Evolutionary conservation across 2,888 invertebrate species (phyloP).

Genomic region (Cotesia congregata): DNA sequence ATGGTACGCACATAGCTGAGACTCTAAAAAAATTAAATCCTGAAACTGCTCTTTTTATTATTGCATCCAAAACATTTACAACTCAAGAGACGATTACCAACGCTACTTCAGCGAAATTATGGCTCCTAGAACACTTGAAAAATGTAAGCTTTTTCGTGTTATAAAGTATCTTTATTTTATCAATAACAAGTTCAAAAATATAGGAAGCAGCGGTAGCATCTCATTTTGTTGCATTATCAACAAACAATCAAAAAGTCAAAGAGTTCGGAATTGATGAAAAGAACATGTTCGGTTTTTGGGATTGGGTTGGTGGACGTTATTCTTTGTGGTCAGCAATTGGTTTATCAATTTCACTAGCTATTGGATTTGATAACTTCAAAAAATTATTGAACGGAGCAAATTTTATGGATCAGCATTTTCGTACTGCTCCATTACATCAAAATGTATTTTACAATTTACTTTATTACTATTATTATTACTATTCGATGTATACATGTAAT

Average conservation of each 20-base stretch:
- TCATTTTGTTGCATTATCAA: constrained; percentile 98
- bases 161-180: not conserved
- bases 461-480: constrained; percentile 8
- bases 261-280: constrained; percentile 97
- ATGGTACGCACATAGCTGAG: constrained; percentile 98
- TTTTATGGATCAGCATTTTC: constrained; percentile 95
- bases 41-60: constrained; percentile 96
- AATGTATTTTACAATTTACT: constrained; percentile 78
- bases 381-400: constrained; percentile 91
- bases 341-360: constrained; percentile 91
- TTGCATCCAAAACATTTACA: constrained; percentile 99
- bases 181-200: constrained; percentile 31
- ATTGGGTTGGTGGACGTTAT: constrained; percentile 98
- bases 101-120: constrained; percentile 96
- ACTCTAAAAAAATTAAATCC: constrained; percentile 90
- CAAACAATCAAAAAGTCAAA: constrained; percentile 93
- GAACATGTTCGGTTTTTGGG: constrained; percentile 99
- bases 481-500: not conserved
- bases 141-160: constrained; percentile 76
- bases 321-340: constrained; percentile 99
- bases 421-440: constrained; percentile 85
- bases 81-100: constrained; percentile 99
- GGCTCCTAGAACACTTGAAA: constrained; percentile 90
- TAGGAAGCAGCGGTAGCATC: constrained; percentile 89
- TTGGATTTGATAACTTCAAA: constrained; percentile 96